Evolutionary conservation across 2,797 vertebrate genomes (phyloP).

Genomic region (Tolypeutes matacus): DNA sequence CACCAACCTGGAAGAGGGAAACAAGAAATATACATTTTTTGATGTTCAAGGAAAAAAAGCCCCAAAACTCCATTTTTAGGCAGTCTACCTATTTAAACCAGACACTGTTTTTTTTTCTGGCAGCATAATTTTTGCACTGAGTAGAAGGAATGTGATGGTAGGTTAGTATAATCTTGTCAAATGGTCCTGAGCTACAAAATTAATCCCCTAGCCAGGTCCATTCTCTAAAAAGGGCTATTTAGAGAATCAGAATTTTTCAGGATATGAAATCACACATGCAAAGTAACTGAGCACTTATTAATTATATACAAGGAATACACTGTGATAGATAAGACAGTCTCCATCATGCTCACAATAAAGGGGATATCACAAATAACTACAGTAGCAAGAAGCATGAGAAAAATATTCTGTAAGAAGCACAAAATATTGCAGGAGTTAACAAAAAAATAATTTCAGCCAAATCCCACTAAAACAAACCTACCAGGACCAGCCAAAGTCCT

Average conservation of each 20-base stretch:
- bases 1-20: slow-evolving; percentile 91
- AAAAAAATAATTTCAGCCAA: not conserved
- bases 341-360: not conserved
- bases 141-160: not conserved
- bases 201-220: slow-evolving; percentile 16
- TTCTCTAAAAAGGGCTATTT: not conserved
- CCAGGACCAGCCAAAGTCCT: not conserved
- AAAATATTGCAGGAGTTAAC: not conserved
- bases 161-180: not conserved
- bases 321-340: not conserved
- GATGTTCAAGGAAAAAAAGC: not conserved
- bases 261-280: slow-evolving; percentile 6
- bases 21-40: slow-evolving; percentile 18
- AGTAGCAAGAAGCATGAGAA: not conserved
- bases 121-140: not conserved
- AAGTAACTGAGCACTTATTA: not conserved
- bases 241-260: slow-evolving; percentile 4
- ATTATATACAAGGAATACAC: not conserved
- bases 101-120: not conserved
- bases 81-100: not conserved
- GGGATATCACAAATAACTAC: not conserved
- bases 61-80: not conserved
- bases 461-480: slow-evolving; percentile 1
- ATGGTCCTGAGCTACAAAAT: slow-evolving; percentile 21
- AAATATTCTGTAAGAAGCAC: slow-evolving; percentile 15